Evolutionary conservation across 2,113 vertebrate species (phyloP).

Genomic region (Bos taurus): DNA sequence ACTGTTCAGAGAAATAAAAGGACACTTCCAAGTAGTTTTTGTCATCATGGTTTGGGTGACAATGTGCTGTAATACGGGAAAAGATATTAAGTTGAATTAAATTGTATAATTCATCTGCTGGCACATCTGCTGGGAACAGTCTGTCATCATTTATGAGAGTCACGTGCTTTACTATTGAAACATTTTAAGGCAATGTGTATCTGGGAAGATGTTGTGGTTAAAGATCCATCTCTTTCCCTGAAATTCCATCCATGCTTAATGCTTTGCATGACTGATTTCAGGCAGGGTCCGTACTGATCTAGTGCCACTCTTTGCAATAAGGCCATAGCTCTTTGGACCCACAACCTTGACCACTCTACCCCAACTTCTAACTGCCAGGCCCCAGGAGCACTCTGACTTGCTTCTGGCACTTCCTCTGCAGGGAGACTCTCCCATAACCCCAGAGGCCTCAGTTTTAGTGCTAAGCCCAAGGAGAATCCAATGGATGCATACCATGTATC

Average conservation of each 20-base stretch:
- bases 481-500: neutral
- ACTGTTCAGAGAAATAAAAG: slow-evolving; percentile 29
- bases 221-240: neutral
- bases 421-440: neutral
- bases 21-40: neutral
- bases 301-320: neutral
- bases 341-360: neutral
- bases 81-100: slow-evolving; percentile 26
- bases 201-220: neutral
- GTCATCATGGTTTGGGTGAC: neutral
- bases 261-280: neutral
- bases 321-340: neutral
- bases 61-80: neutral
- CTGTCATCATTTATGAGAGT: slow-evolving; percentile 10
- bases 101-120: neutral
- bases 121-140: neutral
- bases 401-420: neutral
- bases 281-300: neutral
- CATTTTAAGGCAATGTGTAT: slow-evolving; percentile 10
- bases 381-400: neutral
- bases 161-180: neutral
- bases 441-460: neutral
- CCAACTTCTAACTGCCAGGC: neutral
- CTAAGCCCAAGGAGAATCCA: slow-evolving; percentile 8
- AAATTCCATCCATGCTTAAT: neutral